These are phyloP conservation scores for Globodera rostochiensis DNA, from an alignment of 1,140 invertebrate genomes.

Conservation along the genomic window DNA sequence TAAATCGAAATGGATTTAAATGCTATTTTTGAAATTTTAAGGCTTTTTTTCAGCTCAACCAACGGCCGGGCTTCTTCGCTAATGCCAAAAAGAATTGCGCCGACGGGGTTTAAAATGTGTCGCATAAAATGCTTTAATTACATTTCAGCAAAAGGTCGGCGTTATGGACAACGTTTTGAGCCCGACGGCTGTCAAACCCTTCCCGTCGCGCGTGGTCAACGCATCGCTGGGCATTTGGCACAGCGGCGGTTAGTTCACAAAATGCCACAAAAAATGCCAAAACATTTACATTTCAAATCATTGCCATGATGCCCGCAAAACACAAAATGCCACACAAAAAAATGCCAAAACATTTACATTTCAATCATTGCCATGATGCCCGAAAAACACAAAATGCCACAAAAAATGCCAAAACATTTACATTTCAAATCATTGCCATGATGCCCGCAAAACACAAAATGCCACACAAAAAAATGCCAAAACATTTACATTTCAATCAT, in stretches of 20 bases:
- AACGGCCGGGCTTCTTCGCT: slow-evolving; percentile 68
- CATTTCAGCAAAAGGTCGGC: slow-evolving; percentile 44
- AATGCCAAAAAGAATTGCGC: slow-evolving; percentile 45
- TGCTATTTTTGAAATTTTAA: too few relatives aligned
- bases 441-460: too few relatives aligned
- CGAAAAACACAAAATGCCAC: not conserved
- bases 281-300: too few relatives aligned
- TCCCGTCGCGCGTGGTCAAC: slow-evolving; percentile 61
- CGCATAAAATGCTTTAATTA: slow-evolving; percentile 44
- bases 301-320: too few relatives aligned
- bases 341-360: too few relatives aligned
- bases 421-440: too few relatives aligned
- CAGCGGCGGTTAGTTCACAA: slow-evolving; percentile 15
- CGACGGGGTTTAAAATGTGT: slow-evolving; percentile 14
- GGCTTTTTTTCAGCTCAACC: slow-evolving; percentile 66
- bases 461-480: too few relatives aligned
- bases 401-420: not conserved
- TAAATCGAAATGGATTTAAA: too few relatives aligned
- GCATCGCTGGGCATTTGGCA: slow-evolving; percentile 55
- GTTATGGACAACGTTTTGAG: slow-evolving; percentile 68
- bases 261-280: slow-evolving; percentile 13
- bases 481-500: too few relatives aligned
- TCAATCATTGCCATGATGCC: too few relatives aligned
- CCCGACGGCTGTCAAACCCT: slow-evolving; percentile 67
- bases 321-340: too few relatives aligned